Conservation (phyloP, 2,797 vertebrate genomes). For the Myotis myotis region DNA sequence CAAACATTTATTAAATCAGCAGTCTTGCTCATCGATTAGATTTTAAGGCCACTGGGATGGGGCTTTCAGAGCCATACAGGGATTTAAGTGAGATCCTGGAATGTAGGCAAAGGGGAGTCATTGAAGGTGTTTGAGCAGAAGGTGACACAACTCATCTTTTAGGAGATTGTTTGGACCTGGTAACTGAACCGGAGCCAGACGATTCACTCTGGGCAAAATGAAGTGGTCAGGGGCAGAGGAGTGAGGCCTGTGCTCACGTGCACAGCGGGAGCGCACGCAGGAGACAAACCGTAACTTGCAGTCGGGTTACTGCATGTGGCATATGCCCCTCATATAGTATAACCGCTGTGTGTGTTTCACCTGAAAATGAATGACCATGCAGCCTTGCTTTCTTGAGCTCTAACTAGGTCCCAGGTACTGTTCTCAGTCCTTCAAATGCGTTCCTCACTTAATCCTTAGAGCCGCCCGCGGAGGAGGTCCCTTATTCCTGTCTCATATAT, state of each 20-base stretch:
- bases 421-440: neutral
- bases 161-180: neutral
- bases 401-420: neutral
- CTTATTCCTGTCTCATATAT: neutral
- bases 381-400: neutral
- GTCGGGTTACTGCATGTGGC: fast-evolving
- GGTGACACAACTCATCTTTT: neutral
- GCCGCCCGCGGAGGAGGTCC: fast-evolving
- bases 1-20: neutral
- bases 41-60: neutral
- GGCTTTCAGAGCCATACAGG: neutral
- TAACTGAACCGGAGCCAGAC: neutral
- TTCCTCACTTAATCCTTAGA: neutral
- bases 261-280: fast-evolving
- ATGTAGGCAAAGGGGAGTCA: too few species aligned
- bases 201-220: too few species aligned
- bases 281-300: neutral
- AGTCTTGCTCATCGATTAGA: too few species aligned
- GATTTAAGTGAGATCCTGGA: neutral
- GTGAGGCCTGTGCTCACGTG: neutral
- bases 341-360: neutral
- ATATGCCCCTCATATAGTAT: too few species aligned
- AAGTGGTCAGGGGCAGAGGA: neutral
- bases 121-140: neutral
- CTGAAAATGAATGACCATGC: neutral